Conservation (phyloP, 2,888 invertebrate species). For the Cantharis rustica region DNA sequence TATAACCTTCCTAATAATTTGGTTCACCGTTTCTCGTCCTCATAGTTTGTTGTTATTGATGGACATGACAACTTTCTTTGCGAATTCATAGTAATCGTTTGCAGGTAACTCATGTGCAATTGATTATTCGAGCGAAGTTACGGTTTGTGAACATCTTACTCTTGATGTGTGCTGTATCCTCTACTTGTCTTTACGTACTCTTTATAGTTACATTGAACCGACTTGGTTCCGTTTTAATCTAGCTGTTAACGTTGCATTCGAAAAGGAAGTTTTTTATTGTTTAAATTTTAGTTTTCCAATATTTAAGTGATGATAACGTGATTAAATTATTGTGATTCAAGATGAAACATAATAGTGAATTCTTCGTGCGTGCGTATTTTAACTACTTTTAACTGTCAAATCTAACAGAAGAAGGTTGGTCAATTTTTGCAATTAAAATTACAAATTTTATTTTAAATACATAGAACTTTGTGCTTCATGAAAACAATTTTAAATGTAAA, state of each 20-base stretch:
- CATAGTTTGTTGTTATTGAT: conserved; percentile 1
- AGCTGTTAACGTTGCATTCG: background rate
- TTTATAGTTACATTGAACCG: conserved; percentile 3
- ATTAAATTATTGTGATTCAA: background rate
- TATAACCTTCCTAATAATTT: conserved; percentile 1
- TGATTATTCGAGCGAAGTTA: conserved; percentile 35
- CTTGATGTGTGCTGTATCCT: conserved; percentile 10
- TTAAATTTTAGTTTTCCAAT: background rate
- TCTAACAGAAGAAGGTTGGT: background rate
- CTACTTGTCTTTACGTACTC: background rate
- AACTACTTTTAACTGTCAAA: background rate
- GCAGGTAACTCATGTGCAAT: conserved; percentile 18
- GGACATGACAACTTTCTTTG: conserved; percentile 9
- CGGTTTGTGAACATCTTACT: conserved; percentile 36
- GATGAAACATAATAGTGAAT: background rate
- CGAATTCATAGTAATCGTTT: conserved; percentile 7
- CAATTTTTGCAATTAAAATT: background rate
- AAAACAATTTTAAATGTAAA: background rate
- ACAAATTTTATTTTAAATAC: background rate
- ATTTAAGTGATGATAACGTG: background rate
- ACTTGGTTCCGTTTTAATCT: background rate
- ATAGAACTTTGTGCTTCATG: background rate
- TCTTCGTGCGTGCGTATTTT: background rate
- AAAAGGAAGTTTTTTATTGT: background rate
- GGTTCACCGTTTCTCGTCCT: background rate